Percentiles rank a stretch among this genome's conserved stretches.
phyloP scores from a whole-genome alignment of 1,140 invertebrate species.

The Papilio machaon region DNA sequence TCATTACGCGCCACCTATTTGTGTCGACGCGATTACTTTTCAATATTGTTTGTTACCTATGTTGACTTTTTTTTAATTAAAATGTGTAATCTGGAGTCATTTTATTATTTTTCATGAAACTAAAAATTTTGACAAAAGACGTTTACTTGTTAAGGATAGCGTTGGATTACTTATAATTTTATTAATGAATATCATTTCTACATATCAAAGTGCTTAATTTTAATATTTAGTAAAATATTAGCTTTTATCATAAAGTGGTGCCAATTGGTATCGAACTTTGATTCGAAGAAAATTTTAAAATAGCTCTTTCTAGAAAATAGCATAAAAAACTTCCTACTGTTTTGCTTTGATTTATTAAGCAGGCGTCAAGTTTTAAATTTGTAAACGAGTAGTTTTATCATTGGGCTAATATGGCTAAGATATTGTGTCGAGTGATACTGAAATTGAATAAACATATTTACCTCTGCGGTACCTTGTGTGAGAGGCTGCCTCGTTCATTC shows the following conservation, averaged over 20 bases:
- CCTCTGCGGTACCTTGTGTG: no score
- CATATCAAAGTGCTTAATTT: no score
- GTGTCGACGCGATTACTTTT: conserved; percentile 32
- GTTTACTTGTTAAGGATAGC: no score
- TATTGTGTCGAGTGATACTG: no score
- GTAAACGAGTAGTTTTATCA: no score
- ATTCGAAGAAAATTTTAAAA: neutral
- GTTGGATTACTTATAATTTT: neutral
- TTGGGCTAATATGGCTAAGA: no score
- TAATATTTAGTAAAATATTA: neutral
- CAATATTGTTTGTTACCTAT: neutral
- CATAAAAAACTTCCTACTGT: neutral
- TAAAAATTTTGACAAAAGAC: neutral
- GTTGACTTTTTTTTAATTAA: neutral
- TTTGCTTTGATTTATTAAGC: neutral
- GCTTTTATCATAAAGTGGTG: neutral
- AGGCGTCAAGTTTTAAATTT: neutral
- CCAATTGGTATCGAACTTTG: neutral
- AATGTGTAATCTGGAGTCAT: neutral
- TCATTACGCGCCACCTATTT: conserved; percentile 24
- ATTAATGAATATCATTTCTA: no score
- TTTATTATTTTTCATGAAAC: neutral
- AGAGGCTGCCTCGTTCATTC: no score
- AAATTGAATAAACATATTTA: no score
- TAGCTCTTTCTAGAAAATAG: neutral